Conservation (phyloP, 2,888 invertebrate species). For the Cabera pusaria region DNA sequence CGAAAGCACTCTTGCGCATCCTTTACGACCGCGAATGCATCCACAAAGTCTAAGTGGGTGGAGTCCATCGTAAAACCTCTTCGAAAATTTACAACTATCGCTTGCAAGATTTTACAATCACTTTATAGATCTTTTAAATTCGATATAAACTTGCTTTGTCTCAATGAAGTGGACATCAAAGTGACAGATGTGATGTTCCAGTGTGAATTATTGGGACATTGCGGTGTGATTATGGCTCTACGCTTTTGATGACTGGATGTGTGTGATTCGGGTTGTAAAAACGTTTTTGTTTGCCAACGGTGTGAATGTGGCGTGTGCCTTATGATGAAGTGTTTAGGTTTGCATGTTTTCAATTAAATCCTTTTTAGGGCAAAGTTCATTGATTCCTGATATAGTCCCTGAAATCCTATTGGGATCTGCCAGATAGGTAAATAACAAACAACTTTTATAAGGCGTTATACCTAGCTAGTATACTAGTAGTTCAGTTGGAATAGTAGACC, state of each 20-base stretch:
- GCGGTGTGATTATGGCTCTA: conserved; percentile 38
- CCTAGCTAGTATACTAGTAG: too few relatives aligned
- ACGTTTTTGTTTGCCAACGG: conserved; percentile 5
- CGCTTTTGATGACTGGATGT: conserved; percentile 15
- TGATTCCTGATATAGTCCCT: too few relatives aligned
- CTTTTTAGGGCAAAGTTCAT: too few relatives aligned
- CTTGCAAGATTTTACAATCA: conserved; percentile 76
- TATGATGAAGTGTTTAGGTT: too few relatives aligned
- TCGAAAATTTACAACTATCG: conserved; percentile 78
- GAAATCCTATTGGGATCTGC: too few relatives aligned
- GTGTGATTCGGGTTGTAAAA: conserved; percentile 18
- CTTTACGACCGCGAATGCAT: conserved; percentile 67
- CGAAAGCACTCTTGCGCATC: conserved; percentile 27
- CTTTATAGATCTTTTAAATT: conserved; percentile 80
- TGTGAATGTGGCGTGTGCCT: conserved; percentile 6
- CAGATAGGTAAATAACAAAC: too few relatives aligned
- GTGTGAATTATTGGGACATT: conserved; percentile 47
- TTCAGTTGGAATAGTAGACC: too few relatives aligned
- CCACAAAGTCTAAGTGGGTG: conserved; percentile 75
- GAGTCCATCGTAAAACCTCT: conserved; percentile 41
- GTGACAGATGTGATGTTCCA: conserved; percentile 54
- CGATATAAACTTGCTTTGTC: conserved; percentile 71
- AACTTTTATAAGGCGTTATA: too few relatives aligned
- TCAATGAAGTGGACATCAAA: conserved; percentile 57
- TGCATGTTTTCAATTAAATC: too few relatives aligned